Conservation (phyloP, 2,797 vertebrate species). For the Austrolebias charrua region DNA sequence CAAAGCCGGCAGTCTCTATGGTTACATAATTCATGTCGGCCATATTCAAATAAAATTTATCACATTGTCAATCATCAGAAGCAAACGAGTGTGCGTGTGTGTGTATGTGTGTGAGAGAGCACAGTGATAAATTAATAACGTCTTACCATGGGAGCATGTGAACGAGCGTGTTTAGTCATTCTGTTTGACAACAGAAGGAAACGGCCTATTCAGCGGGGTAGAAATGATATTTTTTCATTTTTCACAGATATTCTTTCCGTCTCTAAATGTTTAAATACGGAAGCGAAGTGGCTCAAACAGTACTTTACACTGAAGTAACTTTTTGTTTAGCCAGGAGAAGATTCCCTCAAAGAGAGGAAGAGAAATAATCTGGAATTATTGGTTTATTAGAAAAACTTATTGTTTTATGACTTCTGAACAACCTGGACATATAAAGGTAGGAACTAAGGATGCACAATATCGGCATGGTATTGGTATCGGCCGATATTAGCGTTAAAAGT, state of each 20-base stretch:
- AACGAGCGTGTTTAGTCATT: conserved; percentile 84
- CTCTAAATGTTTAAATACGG: conserved; percentile 72
- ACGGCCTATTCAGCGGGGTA: conserved; percentile 75
- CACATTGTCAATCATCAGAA: conserved; percentile 81
- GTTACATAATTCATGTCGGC: conserved; percentile 84
- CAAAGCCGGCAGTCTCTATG: conserved; percentile 74
- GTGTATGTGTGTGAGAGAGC: conserved; percentile 42
- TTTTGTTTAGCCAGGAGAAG: conserved; percentile 64
- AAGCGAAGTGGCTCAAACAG: conserved; percentile 65
- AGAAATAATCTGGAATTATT: conserved; percentile 41
- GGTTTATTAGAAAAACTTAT: conserved; percentile 16
- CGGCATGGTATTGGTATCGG: too few relatives aligned
- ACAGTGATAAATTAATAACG: conserved; percentile 81
- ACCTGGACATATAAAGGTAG: conserved; percentile 21
- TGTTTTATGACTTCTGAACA: conserved; percentile 34
- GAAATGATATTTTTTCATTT: conserved; percentile 74
- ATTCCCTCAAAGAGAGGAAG: conserved; percentile 37
- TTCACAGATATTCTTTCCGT: conserved; percentile 73
- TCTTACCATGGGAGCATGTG: conserved; percentile 77
- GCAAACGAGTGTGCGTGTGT: conserved; percentile 47
- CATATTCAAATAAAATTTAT: conserved; percentile 85
- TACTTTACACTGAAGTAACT: conserved; percentile 56
- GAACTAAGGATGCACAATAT: too few relatives aligned
- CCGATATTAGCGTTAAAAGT: too few relatives aligned
- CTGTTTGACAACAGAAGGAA: conserved; percentile 86